Conservation (phyloP, 2,888 invertebrate genomes). For the Meghimatium bilineatum region DNA sequence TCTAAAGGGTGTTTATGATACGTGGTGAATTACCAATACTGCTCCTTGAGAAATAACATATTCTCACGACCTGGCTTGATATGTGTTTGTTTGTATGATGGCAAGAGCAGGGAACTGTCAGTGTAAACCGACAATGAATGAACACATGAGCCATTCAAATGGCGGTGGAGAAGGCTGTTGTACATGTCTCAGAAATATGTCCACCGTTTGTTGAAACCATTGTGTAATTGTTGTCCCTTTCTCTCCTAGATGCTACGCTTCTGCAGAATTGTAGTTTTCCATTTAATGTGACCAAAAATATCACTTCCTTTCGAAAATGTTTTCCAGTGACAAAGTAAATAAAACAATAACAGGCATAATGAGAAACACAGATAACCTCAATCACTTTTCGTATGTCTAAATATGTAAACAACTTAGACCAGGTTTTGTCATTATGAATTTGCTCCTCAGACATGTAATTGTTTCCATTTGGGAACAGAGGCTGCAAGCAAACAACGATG, state of each 20-base stretch:
- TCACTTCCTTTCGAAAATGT: slow-evolving; percentile 62
- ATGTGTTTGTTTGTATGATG: too few species aligned
- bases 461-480: slow-evolving; percentile 59
- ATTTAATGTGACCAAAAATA: slow-evolving; percentile 50
- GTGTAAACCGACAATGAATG: too few species aligned
- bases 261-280: slow-evolving; percentile 49
- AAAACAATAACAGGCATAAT: slow-evolving; percentile 71
- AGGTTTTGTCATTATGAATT: slow-evolving; percentile 60
- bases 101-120: too few species aligned
- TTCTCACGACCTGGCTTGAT: too few species aligned
- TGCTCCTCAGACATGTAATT: slow-evolving; percentile 58
- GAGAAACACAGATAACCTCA: slow-evolving; percentile 71
- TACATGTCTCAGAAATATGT: slow-evolving; percentile 52
- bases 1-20: too few species aligned
- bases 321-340: slow-evolving; percentile 68
- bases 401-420: slow-evolving; percentile 61
- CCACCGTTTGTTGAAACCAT: slow-evolving; percentile 57
- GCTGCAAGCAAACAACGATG: slow-evolving; percentile 60
- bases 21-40: too few species aligned
- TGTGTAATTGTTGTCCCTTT: slow-evolving; percentile 50
- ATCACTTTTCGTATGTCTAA: slow-evolving; percentile 64
- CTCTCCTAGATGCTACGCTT: slow-evolving; percentile 28
- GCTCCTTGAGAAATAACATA: too few species aligned
- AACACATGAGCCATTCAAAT: slow-evolving; percentile 43
- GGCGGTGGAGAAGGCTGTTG: slow-evolving; percentile 52